These are phyloP conservation scores for Anguilla marmorata DNA, from an alignment of 2,797 vertebrate genomes.

Conservation along the genomic window DNA sequence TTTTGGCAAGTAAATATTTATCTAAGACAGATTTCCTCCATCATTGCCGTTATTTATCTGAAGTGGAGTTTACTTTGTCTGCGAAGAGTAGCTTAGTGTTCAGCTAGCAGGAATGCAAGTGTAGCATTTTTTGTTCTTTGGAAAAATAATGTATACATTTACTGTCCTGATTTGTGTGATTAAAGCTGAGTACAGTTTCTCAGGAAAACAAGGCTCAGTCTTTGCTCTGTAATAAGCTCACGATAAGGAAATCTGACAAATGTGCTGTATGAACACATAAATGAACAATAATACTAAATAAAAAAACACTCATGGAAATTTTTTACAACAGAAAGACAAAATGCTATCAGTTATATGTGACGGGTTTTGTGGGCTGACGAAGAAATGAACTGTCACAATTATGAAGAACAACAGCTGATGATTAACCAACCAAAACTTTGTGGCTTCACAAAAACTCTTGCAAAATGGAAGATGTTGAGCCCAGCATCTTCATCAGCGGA, in stretches of 20 bases:
- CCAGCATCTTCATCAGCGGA: too few species aligned
- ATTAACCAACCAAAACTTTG: not conserved
- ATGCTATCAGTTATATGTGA: not conserved
- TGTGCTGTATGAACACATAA: not conserved
- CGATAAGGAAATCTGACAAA: not conserved
- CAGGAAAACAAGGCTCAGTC: not conserved
- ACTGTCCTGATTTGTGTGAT: not conserved
- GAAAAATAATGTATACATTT: not conserved
- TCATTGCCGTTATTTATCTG: slow-evolving; percentile 23
- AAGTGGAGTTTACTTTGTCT: slow-evolving; percentile 18
- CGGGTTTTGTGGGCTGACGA: not conserved
- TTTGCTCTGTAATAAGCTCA: not conserved
- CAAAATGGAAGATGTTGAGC: not conserved
- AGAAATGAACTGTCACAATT: not conserved
- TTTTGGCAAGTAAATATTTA: slow-evolving; percentile 51
- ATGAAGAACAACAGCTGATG: not conserved
- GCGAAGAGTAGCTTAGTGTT: slow-evolving; percentile 1
- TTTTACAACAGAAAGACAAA: not conserved
- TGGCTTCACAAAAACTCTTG: not conserved
- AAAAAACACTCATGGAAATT: not conserved
- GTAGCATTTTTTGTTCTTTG: not conserved
- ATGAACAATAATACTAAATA: not conserved
- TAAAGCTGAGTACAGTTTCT: not conserved
- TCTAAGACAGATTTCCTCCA: slow-evolving; percentile 34
- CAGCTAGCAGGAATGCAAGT: not conserved